Evolutionary conservation across 2,113 vertebrate species (phyloP), one percentile per base, ranked within the genome.

Genomic region (Formicarius rufipectus): DNA sequence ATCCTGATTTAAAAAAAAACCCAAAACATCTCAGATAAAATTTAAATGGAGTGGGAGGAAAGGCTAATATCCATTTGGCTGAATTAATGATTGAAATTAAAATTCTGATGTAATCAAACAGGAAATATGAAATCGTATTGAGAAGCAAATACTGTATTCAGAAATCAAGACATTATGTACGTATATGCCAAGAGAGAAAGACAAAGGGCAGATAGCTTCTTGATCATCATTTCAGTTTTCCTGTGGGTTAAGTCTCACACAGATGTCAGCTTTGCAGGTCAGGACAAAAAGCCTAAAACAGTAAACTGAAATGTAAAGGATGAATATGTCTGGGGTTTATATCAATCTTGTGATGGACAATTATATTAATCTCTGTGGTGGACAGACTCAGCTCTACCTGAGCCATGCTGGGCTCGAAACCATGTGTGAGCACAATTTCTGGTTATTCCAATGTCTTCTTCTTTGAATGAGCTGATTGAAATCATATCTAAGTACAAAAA

Each of bases 71-170:
- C 39, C 23, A 58, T 71, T 89, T 84, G 42, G 12, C 9, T 78
- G 55, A 74, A 91, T 91, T 84, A 75, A 89, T 85, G 82, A 53
- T 20, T 84, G 64, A 74, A 42, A 71, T 84, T 7, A 81, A 86
- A 89, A 59, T 27, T 88, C 53, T 83, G 53, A 74, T 68, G 35
- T 42, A 80, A 68, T 80, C 83, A 64, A 60, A 4, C 12, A 82
- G 25, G 42, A 93, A 86, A 42, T 28, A 85, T n/a, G 6, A 88
- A 64, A 71, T 91, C 20, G 49, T 35, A 60, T 8, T 72, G 50
- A 78, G 56, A 69, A 60, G 10, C 24, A 91, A 87, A 82, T 69
- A 52, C 19, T 47, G 4, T 66, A 37, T 71, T 87, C 22, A 37
- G 33, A 87, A 87, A 90, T 63, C 31, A 67, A 89, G 42, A 50